These are phyloP conservation scores for Baccha elongata DNA, from an alignment of 2,888 invertebrate genomes.

Conservation along the genomic window DNA sequence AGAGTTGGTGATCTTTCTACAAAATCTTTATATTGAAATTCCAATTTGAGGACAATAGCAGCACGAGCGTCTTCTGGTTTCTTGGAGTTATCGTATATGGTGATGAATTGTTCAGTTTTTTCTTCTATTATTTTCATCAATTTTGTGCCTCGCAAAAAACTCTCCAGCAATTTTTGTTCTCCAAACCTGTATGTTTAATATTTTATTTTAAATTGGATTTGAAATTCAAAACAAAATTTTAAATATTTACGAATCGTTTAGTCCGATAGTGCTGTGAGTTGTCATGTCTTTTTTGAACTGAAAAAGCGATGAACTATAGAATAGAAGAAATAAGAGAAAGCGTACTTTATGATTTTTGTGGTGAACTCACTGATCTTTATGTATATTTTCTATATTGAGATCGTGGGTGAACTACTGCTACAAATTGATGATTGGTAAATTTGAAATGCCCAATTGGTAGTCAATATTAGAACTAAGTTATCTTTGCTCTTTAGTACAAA, in stretches of 20 bases:
- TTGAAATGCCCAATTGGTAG: too few species aligned
- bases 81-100: conserved; percentile 74
- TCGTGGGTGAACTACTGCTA: too few species aligned
- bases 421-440: too few species aligned
- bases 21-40: conserved; percentile 76
- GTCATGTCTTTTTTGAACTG: background rate
- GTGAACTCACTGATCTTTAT: too few species aligned
- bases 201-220: background rate
- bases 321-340: too few species aligned
- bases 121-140: conserved; percentile 76
- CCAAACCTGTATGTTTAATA: conserved; percentile 75
- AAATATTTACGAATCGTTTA: conserved; percentile 46
- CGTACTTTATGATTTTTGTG: too few species aligned
- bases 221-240: background rate
- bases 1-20: conserved; percentile 67
- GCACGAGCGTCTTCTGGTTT: conserved; percentile 78
- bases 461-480: too few species aligned
- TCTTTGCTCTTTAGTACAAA: too few species aligned
- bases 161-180: conserved; percentile 77
- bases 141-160: conserved; percentile 76
- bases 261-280: background rate
- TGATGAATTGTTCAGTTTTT: conserved; percentile 74
- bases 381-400: too few species aligned
- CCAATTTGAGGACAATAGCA: conserved; percentile 76
- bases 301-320: too few species aligned